Evolutionary conservation across 2,113 vertebrate species (phyloP).

Genomic region (Phaethon lepturus): DNA sequence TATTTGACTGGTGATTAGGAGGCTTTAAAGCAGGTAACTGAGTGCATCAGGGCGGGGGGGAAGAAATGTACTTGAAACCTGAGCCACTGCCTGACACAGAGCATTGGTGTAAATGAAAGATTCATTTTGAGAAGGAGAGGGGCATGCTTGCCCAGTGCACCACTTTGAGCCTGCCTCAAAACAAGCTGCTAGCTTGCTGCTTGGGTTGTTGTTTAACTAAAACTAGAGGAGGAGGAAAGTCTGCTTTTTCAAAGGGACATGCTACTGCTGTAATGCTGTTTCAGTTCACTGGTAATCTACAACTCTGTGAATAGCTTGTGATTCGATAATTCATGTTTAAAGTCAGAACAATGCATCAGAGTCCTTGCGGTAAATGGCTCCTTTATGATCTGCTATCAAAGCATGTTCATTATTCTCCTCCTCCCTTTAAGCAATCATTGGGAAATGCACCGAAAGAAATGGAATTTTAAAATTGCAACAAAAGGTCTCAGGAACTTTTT

Average conservation of each 20-base stretch:
- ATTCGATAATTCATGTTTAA: neutral
- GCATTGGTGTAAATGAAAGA: neutral
- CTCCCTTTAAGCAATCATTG: neutral
- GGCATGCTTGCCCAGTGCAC: fast-evolving
- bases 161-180: neutral
- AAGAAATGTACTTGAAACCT: neutral
- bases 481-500: neutral
- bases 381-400: neutral
- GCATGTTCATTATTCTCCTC: neutral
- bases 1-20: neutral
- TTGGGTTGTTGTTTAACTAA: neutral
- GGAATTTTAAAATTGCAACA: neutral
- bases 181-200: fast-evolving
- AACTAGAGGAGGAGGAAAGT: neutral
- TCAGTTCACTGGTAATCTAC: neutral
- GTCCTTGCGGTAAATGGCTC: neutral
- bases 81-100: neutral
- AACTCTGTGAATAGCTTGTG: neutral
- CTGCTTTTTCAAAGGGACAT: neutral
- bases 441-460: neutral
- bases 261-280: neutral
- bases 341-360: neutral
- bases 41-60: neutral
- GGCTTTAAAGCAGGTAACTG: neutral
- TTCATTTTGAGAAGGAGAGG: neutral